Evolutionary conservation across 2,888 invertebrate genomes (phyloP), one percentile per base, ranked within the genome.

Genomic region (Limnephilus lunatus): DNA sequence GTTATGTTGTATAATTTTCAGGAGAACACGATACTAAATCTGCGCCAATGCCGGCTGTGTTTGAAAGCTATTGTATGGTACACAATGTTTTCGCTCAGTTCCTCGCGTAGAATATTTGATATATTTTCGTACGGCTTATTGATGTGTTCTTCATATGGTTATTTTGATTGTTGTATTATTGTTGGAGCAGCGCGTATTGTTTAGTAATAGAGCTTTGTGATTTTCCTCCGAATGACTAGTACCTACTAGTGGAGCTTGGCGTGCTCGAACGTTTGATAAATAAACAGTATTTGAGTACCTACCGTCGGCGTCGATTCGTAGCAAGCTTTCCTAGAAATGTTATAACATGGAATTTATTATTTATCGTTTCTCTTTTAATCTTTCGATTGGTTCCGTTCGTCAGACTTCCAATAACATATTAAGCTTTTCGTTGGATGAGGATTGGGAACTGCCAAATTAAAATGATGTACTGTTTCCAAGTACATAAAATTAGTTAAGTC

Each of bases 401-500:
- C 82, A 83, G 9, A 32, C 31, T 32, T 9, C 9, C 82, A 35
- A 32, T 32, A 25, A 83, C 11, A 32, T 83, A 9, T 83, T 19
- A 83, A 15, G 82, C 44, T 30, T 31, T 31, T 86, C 30, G 30
- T 86, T 15, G 19, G 32, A n/a, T n/a, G 86, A 86, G 53, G 14
- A n/a, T 85, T 81, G 39, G 83, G 85, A 68, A 9, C 25, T 68
- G 68, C 68, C 82, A 9, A 39, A 4, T 25, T 83, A 68, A 83
- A 48, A 83, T 85, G 32, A 53, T 32, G 32, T 53, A 48, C 53
- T 31, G 15, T 83, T 83, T 68, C 85, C 31, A 85, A 68, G 85
- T 48, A 85, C 48, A 90, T 90, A 90, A 53, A 83, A 85, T 85
- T 32, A 32, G 85, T 32, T n/a, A 68, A 68, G 30, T 83, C 82